Conservation (phyloP, 1,140 invertebrate genomes). For the Drosophila nigrodunni region DNA sequence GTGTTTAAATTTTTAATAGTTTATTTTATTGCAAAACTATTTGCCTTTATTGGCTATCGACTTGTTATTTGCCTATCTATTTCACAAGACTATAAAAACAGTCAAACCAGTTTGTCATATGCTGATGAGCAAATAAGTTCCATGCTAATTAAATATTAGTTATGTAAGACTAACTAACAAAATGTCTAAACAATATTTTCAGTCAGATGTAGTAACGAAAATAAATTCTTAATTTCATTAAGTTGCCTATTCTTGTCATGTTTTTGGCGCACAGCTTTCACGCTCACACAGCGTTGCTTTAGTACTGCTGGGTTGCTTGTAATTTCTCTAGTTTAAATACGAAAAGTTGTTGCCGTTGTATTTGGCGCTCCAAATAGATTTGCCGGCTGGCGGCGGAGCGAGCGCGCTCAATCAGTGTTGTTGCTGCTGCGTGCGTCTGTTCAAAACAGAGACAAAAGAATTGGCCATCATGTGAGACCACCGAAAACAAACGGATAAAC, state of each 20-base stretch:
- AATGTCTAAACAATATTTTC: too few species aligned
- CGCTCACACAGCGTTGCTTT: background rate
- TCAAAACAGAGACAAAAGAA: conserved; percentile 60
- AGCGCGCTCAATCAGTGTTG: conserved; percentile 19
- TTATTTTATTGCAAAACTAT: too few species aligned
- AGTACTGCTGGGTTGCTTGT: conserved; percentile 3
- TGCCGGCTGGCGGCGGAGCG: conserved; percentile 32
- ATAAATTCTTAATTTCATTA: too few species aligned
- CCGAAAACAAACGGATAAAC: conserved; percentile 50
- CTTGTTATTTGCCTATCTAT: too few species aligned
- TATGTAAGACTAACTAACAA: too few species aligned
- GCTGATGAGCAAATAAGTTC: too few species aligned
- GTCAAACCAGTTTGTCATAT: too few species aligned
- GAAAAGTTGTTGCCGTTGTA: conserved; percentile 6
- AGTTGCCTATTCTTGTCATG: background rate
- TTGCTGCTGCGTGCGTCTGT: conserved; percentile 25
- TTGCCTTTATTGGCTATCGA: too few species aligned
- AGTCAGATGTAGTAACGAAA: too few species aligned
- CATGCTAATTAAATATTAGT: too few species aligned
- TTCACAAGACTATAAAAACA: too few species aligned
- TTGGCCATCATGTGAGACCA: conserved; percentile 50
- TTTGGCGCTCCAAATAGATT: conserved; percentile 45
- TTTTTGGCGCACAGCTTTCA: background rate
- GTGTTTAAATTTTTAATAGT: too few species aligned
- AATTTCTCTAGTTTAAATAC: conserved; percentile 28